Evolutionary conservation across 2,888 invertebrate genomes (phyloP).

Genomic region (Congeria kusceri): DNA sequence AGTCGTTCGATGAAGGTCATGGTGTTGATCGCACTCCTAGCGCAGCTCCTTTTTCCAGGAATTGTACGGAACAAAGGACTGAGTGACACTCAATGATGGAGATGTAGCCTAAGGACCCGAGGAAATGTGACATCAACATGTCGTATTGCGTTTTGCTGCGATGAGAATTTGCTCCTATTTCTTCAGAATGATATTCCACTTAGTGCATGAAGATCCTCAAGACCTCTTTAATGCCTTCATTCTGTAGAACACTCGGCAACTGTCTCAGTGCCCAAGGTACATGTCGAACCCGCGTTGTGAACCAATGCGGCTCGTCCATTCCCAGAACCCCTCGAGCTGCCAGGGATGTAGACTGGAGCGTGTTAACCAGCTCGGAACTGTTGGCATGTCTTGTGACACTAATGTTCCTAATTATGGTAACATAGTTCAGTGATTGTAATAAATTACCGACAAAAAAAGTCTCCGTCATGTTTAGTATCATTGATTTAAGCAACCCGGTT

Average conservation of each 20-base stretch:
- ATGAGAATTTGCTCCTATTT: neutral
- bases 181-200: neutral
- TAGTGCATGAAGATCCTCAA: neutral
- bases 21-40: conserved; percentile 61
- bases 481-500: neutral
- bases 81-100: neutral
- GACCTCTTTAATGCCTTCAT: neutral
- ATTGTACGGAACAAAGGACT: conserved; percentile 48
- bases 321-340: neutral
- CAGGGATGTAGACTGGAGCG: neutral
- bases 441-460: neutral
- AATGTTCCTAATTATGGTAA: too few species aligned
- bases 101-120: neutral
- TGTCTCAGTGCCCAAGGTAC: too few species aligned
- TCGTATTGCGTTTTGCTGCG: neutral
- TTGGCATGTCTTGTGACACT: neutral
- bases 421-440: too few species aligned
- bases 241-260: too few species aligned
- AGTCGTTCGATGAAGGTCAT: conserved; percentile 62
- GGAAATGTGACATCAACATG: neutral
- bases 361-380: neutral
- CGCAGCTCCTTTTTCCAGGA: conserved; percentile 36
- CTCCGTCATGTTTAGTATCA: neutral
- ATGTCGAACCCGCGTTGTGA: too few species aligned
- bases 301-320: too few species aligned